phyloP scores from a whole-genome alignment of 2,113 vertebrate genomes.

The Neogobius melanostomus region DNA sequence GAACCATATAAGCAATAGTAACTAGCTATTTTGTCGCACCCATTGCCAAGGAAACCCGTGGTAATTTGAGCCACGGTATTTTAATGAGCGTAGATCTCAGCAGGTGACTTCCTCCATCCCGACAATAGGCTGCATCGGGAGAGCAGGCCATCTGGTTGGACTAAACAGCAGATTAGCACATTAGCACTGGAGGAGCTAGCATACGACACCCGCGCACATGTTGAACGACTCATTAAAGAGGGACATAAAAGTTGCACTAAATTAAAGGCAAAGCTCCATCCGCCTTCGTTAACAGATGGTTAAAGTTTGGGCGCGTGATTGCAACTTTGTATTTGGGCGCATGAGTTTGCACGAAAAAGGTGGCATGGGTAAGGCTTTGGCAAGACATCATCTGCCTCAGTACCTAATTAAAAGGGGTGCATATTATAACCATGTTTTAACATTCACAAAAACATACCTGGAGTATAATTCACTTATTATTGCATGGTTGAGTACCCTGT shows the following conservation, averaged over 20 bases:
- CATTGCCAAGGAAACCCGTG: constrained; percentile 15
- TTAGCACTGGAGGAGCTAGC: constrained; percentile 80
- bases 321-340: constrained; percentile 31
- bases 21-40: too few species aligned
- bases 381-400: background rate
- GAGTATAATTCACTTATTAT: too few species aligned
- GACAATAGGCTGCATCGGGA: constrained; percentile 19
- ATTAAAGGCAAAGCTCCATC: constrained; percentile 65
- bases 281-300: constrained; percentile 65
- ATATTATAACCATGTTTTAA: too few species aligned
- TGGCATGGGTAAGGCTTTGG: constrained; percentile 3
- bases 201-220: constrained; percentile 60
- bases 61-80: constrained; percentile 52
- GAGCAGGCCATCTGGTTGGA: constrained; percentile 86
- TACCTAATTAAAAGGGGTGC: too few species aligned
- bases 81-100: constrained; percentile 81
- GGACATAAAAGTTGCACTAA: constrained; percentile 67
- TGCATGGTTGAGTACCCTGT: too few species aligned
- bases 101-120: constrained; percentile 81
- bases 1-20: too few species aligned
- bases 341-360: constrained; percentile 23
- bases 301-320: constrained; percentile 59
- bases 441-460: too few species aligned
- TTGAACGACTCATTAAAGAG: constrained; percentile 64
- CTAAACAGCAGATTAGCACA: constrained; percentile 97